Percentiles rank a stretch among this genome's conserved stretches.
Conservation (phyloP, 1,140 invertebrate genomes). For the Drosophila burlai region DNA sequence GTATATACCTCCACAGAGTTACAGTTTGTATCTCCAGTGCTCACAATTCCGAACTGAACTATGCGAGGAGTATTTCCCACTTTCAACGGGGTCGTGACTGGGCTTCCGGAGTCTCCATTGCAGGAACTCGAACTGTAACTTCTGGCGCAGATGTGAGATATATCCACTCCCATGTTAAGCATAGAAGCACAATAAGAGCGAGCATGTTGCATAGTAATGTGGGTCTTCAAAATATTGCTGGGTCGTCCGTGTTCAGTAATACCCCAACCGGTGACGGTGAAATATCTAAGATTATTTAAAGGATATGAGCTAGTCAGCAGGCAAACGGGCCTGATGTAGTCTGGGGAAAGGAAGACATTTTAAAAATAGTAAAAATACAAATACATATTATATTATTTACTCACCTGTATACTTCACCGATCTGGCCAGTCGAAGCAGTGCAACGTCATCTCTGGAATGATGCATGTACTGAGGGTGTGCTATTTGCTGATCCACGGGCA, state of each 20-base stretch:
- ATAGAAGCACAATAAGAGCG: background rate
- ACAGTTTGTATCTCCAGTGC: background rate
- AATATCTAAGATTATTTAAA: background rate
- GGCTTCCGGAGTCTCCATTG: background rate
- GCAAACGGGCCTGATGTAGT: background rate
- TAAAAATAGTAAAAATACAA: background rate
- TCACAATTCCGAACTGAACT: background rate
- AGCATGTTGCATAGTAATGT: background rate
- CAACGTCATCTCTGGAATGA: background rate
- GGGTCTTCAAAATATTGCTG: background rate
- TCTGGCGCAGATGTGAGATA: background rate
- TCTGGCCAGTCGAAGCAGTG: background rate
- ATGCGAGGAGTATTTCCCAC: background rate
- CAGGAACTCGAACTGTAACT: background rate
- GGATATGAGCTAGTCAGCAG: background rate
- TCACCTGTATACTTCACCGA: background rate
- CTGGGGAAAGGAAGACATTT: background rate
- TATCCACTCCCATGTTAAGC: background rate
- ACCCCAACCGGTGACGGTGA: background rate
- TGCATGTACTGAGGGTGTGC: background rate
- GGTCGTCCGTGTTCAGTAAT: background rate
- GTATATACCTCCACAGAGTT: background rate
- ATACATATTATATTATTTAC: background rate
- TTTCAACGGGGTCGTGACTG: background rate
- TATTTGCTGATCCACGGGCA: constrained; percentile 1